phyloP scores from a whole-genome alignment of 2,113 vertebrate species.

The Amblyopsis rosae region DNA sequence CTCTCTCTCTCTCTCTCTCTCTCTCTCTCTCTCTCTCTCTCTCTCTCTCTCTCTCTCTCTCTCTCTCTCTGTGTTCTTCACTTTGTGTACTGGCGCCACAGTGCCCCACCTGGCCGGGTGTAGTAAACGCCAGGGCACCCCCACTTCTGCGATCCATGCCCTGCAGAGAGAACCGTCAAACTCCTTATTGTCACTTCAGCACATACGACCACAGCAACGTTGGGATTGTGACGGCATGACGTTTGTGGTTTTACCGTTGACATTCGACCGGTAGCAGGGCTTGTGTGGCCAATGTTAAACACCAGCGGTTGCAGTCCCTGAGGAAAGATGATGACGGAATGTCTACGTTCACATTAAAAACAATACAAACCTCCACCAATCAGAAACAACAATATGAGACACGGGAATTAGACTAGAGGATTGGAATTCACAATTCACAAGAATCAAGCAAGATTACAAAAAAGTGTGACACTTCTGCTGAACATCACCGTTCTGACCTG shows the following conservation, averaged over 20 bases:
- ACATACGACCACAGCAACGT: too few relatives aligned
- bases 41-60: constrained; percentile 11
- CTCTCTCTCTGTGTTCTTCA: background rate
- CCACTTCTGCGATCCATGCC: constrained; percentile 54
- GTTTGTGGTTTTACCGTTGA: constrained; percentile 41
- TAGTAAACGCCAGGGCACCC: constrained; percentile 49
- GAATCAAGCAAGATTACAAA: background rate
- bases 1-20: background rate
- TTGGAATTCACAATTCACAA: constrained; percentile 8
- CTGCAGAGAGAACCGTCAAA: constrained; percentile 33
- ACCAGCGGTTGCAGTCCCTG: constrained; percentile 58
- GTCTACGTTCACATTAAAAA: constrained; percentile 15
- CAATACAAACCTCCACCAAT: constrained; percentile 23
- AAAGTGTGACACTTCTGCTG: background rate
- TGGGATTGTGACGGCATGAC: background rate
- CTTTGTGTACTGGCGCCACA: constrained; percentile 7
- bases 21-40: background rate
- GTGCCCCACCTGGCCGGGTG: constrained; percentile 27
- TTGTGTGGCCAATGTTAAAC: constrained; percentile 39
- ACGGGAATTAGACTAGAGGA: constrained; percentile 4
- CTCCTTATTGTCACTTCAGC: constrained; percentile 6
- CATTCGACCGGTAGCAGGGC: constrained; percentile 34
- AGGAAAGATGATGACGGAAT: constrained; percentile 47
- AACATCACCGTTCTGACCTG: constrained; percentile 42
- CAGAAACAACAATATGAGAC: constrained; percentile 21